Percentiles rank a stretch among this genome's conserved stretches.
These are phyloP conservation scores for Meteorus sp. DNA, from an alignment of 1,140 invertebrate genomes.

Conservation along the genomic window DNA sequence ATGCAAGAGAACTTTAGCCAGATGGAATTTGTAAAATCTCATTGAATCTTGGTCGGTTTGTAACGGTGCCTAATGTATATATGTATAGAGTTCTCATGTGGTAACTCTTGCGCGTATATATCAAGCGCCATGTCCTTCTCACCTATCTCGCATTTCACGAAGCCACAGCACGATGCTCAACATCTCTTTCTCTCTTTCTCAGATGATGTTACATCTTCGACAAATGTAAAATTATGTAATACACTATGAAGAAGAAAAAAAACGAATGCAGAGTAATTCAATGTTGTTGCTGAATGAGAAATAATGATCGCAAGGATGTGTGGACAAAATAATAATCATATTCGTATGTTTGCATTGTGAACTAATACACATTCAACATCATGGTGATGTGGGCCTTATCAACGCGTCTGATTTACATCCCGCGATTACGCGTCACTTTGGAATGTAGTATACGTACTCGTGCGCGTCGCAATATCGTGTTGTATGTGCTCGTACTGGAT, in stretches of 20 bases:
- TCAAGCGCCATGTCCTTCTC: conserved; percentile 32
- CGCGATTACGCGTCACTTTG: too few species aligned
- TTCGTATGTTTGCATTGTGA: not conserved
- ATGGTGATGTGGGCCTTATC: too few species aligned
- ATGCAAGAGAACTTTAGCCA: conserved; percentile 41
- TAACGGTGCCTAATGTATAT: conserved; percentile 38
- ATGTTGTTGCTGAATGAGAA: not conserved
- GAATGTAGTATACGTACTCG: not conserved
- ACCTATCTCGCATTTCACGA: conserved; percentile 39
- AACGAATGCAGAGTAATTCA: not conserved
- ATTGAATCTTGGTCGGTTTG: conserved; percentile 41
- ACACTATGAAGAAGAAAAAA: not conserved
- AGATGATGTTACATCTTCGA: not conserved
- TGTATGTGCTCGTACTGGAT: not conserved
- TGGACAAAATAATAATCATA: too few species aligned
- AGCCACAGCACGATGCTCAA: conserved; percentile 18
- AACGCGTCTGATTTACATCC: too few species aligned
- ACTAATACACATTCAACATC: too few species aligned
- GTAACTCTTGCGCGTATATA: conserved; percentile 4
- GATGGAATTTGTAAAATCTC: conserved; percentile 50
- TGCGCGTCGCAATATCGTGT: not conserved
- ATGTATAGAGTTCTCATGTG: conserved; percentile 11
- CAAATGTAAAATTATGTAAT: conserved; percentile 1
- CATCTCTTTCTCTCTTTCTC: conserved; percentile 8
- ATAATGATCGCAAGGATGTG: too few species aligned